These are phyloP conservation scores for Phrynocephalus versicolor DNA, from an alignment of 2,113 vertebrate genomes.

Conservation along the genomic window DNA sequence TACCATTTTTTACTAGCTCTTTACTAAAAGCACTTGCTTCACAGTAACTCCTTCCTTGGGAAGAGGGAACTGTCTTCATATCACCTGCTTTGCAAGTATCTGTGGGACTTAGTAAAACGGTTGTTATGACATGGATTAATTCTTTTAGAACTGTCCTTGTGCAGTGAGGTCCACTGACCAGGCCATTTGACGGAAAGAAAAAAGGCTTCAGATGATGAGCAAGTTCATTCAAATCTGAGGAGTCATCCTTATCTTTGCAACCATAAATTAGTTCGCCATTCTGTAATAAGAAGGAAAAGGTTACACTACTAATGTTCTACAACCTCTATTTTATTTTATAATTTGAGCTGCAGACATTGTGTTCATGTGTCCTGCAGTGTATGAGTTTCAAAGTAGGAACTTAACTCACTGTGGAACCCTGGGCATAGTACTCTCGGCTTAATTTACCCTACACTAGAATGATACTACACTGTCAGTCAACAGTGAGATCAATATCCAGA, in stretches of 20 bases:
- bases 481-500: background rate
- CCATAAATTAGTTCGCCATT: constrained; percentile 94
- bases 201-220: constrained; percentile 90
- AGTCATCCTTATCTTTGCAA: constrained; percentile 86
- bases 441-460: background rate
- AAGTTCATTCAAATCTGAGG: constrained; percentile 84
- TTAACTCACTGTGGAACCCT: background rate
- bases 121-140: constrained; percentile 88
- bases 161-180: constrained; percentile 81
- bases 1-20: constrained; percentile 84
- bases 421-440: background rate
- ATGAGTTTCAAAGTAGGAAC: background rate
- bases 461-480: background rate
- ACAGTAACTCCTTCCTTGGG: constrained; percentile 83
- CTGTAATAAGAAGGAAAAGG: constrained; percentile 65
- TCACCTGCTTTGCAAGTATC: constrained; percentile 76
- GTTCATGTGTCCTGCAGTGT: background rate
- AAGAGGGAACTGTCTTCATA: constrained; percentile 69
- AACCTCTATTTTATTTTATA: background rate
- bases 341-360: background rate
- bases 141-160: constrained; percentile 86
- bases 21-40: constrained; percentile 87
- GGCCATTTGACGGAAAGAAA: constrained; percentile 84
- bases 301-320: background rate
- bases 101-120: constrained; percentile 81